Evolutionary conservation across 1,140 invertebrate genomes (phyloP), one percentile per base, ranked within the genome.

Genomic region (Drosophila nasuta): DNA sequence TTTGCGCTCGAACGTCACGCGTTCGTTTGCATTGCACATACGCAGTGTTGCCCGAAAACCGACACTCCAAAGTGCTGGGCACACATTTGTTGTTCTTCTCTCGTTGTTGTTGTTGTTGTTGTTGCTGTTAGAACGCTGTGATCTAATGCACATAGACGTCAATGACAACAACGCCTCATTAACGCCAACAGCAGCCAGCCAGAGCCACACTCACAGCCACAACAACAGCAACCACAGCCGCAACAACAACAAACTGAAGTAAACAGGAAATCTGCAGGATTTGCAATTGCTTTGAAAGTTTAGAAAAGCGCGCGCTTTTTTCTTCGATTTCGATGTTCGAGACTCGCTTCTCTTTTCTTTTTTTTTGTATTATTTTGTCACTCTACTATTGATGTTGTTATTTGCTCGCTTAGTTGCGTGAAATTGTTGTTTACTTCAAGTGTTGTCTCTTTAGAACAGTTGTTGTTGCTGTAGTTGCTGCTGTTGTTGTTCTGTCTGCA

Each of bases 191-290:
- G 20, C 60, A 30, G 20, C 20, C 20, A 20, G 0, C 38, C 38
- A 49, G 49, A 59, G 38, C 1, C 4, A 28, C 10, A 77, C 54
- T 60, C 43, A 38, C 30, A 51, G 13, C 20, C 48, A 48, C 58
- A 54, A 15, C 67, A 75, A 64, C 59, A 28, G 76, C 54, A 33
- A 7, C 48, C 38, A 49, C 58, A 59, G 25, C 1, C 4, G 25
- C 13, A 77, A 65, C 76, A 60, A 51, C 30, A 52, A 35, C 25
- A 62, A 62, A 41, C 41, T 45, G 38, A 66, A 79, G 75, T 87
- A 86, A 86, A 87, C 82, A 86, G 82, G 82, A 86, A 86, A 86
- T 86, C 79, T 66, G 48, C 63, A 87, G 79, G 81, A 87, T 60
- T 65, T 65, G 41, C 52, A 52, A 63, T 51, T 20, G 51, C 49